Conservation (phyloP, 2,888 invertebrate species). For the Globia sparganii region DNA sequence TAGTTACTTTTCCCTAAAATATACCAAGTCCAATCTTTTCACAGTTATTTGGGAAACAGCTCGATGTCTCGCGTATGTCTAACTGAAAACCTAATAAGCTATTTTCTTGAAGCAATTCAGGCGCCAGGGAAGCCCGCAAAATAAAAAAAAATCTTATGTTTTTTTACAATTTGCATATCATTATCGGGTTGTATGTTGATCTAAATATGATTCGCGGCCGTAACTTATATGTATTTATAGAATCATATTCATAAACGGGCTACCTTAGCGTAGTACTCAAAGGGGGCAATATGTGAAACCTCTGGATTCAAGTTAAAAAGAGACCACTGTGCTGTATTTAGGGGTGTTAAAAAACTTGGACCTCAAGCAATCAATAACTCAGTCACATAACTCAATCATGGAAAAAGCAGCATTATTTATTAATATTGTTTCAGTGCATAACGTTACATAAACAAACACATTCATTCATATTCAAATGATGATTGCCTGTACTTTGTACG, state of each 20-base stretch:
- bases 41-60: not conserved
- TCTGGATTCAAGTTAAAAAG: too few species aligned
- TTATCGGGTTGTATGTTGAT: too few species aligned
- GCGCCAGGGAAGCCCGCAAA: too few species aligned
- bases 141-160: too few species aligned
- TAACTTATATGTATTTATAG: too few species aligned
- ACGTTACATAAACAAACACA: not conserved
- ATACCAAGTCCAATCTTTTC: not conserved
- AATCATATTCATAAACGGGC: too few species aligned
- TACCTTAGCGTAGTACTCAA: too few species aligned
- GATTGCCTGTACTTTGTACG: slow-evolving; percentile 3
- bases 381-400: not conserved
- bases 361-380: too few species aligned
- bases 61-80: not conserved
- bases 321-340: not conserved
- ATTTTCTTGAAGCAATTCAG: not conserved
- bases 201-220: too few species aligned
- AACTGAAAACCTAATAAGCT: not conserved
- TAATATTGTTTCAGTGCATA: not conserved
- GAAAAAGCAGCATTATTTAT: slow-evolving; percentile 7
- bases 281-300: not conserved
- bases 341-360: too few species aligned
- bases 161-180: too few species aligned
- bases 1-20: not conserved
- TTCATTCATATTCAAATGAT: slow-evolving; percentile 17